A percentile compares a stretch with the other conserved stretches of the same genome.
These are phyloP conservation scores for Dicyrtomina minuta DNA, from an alignment of 2,888 invertebrate species.

Conservation along the genomic window DNA sequence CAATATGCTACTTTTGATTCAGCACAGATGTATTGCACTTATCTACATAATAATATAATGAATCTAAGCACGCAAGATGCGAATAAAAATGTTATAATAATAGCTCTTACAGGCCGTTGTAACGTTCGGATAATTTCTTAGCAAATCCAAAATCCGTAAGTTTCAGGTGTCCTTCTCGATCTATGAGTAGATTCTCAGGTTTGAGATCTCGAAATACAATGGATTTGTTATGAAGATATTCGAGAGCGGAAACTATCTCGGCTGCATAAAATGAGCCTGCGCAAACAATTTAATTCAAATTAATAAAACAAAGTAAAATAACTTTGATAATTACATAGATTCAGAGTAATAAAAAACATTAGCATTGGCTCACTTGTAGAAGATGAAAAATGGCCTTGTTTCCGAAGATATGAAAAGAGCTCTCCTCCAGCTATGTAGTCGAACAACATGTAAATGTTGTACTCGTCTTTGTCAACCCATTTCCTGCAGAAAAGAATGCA, in stretches of 20 bases:
- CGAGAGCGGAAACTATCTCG: constrained; percentile 90
- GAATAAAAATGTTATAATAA: too few relatives aligned
- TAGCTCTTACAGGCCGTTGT: constrained; percentile 41
- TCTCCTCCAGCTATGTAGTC: constrained; percentile 97
- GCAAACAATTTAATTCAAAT: constrained; percentile 37
- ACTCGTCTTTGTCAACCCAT: constrained; percentile 87
- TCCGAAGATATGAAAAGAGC: constrained; percentile 90
- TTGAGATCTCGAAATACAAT: constrained; percentile 74
- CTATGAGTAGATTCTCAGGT: constrained; percentile 90
- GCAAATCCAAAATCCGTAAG: constrained; percentile 98
- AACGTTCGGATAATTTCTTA: constrained; percentile 85
- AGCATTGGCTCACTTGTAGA: constrained; percentile 65
- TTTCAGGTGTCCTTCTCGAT: constrained; percentile 90
- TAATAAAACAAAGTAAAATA: neutral
- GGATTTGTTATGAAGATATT: constrained; percentile 85
- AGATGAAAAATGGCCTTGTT: constrained; percentile 77
- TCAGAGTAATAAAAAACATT: neutral
- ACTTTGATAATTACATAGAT: neutral
- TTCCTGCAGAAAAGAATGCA: constrained; percentile 64
- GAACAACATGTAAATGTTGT: constrained; percentile 93
- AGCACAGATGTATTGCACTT: neutral
- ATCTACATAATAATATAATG: too few relatives aligned
- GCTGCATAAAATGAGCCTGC: constrained; percentile 86
- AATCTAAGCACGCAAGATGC: too few relatives aligned
- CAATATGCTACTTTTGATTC: neutral